Conservation (phyloP, 2,888 invertebrate species). For the Rugalucina vietnamica region DNA sequence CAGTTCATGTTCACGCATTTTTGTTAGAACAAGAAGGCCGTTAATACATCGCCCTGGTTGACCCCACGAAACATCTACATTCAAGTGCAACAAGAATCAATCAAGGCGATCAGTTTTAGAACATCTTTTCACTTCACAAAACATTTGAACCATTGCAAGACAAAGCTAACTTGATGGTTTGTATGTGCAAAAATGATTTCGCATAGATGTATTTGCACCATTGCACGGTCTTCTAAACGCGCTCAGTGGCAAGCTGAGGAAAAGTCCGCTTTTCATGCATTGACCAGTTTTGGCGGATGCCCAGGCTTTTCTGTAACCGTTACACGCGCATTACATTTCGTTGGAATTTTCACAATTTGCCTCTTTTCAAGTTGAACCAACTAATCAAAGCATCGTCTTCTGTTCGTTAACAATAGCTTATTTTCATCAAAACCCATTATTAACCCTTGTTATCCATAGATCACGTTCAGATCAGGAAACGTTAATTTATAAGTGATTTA, state of each 20-base stretch:
- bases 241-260: too few species aligned
- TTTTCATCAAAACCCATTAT: slow-evolving; percentile 45
- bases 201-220: too few species aligned
- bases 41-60: neutral
- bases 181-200: too few species aligned
- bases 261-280: too few species aligned
- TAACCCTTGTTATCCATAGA: slow-evolving; percentile 20
- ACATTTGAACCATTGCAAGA: too few species aligned
- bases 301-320: too few species aligned
- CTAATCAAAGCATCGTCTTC: slow-evolving; percentile 53
- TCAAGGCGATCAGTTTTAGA: neutral
- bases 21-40: neutral
- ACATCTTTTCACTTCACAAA: slow-evolving; percentile 10
- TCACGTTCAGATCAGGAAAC: neutral
- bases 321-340: too few species aligned
- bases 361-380: neutral
- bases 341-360: too few species aligned
- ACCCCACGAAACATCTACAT: neutral
- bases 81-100: slow-evolving; percentile 7
- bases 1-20: neutral
- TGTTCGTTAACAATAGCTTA: slow-evolving; percentile 50
- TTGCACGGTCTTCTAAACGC: too few species aligned
- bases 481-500: slow-evolving; percentile 14
- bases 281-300: too few species aligned
- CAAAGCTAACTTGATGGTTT: too few species aligned